Percentiles rank a stretch among this genome's conserved stretches.
phyloP scores from a whole-genome alignment of 2,888 invertebrate genomes.

The Idaea straminata region DNA sequence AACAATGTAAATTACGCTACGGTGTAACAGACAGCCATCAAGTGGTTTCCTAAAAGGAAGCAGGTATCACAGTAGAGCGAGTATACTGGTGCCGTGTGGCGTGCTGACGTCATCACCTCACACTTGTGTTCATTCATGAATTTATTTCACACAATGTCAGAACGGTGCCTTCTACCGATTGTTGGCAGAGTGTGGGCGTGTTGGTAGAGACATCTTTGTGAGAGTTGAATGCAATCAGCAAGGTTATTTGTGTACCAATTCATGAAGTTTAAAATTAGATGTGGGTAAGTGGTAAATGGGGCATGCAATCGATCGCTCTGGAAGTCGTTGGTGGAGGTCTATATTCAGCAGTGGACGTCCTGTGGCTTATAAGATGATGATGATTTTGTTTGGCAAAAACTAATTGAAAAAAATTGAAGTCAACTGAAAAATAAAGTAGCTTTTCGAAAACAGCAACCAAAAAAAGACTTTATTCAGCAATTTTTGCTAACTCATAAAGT shows the following conservation, averaged over 20 bases:
- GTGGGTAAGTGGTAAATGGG: too few species aligned
- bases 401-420: too few species aligned
- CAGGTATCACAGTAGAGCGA: constrained; percentile 2
- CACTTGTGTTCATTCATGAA: constrained; percentile 15
- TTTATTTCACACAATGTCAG: constrained; percentile 11
- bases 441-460: too few species aligned
- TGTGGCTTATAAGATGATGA: too few species aligned
- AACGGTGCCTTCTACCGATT: background rate
- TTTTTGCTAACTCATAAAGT: too few species aligned
- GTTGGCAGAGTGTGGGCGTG: constrained; percentile 12
- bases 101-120: constrained; percentile 16
- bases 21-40: constrained; percentile 13
- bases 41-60: constrained; percentile 16
- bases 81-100: constrained; percentile 1
- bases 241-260: background rate
- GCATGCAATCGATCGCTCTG: too few species aligned
- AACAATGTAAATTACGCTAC: background rate
- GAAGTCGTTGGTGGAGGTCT: too few species aligned
- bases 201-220: constrained; percentile 3
- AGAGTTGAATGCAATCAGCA: background rate
- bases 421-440: too few species aligned
- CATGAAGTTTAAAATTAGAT: background rate
- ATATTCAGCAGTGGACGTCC: too few species aligned
- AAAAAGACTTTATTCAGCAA: too few species aligned
- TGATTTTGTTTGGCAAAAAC: too few species aligned